These are phyloP conservation scores for Pampusana beccarii DNA, from an alignment of 2,113 vertebrate genomes.

Conservation along the genomic window DNA sequence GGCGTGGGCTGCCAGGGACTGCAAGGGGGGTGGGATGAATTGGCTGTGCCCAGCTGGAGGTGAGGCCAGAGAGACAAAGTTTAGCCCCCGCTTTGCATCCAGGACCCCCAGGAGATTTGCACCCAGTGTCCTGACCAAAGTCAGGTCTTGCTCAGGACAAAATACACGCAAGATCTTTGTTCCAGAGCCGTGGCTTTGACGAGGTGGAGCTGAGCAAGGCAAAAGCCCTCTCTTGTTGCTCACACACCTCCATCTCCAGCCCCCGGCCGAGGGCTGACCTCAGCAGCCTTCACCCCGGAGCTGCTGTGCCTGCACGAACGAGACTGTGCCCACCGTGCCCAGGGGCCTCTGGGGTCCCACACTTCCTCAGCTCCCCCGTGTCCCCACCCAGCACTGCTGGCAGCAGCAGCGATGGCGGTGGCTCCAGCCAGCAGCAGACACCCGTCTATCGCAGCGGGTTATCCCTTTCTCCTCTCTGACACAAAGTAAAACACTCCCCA, in stretches of 20 bases:
- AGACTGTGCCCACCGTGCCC: background rate
- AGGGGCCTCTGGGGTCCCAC: background rate
- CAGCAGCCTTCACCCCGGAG: background rate
- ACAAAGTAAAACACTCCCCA: background rate
- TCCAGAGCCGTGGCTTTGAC: background rate
- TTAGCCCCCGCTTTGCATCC: background rate
- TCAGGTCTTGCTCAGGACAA: background rate
- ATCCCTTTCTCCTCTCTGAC: constrained; percentile 10
- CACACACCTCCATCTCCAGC: background rate
- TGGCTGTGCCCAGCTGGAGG: background rate
- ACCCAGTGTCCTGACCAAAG: rapidly evolving
- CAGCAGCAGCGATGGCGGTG: rapidly evolving
- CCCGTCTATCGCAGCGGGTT: background rate
- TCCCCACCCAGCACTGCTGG: background rate
- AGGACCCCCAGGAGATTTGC: background rate
- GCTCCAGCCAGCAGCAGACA: background rate
- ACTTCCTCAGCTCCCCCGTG: background rate
- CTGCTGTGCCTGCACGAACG: background rate
- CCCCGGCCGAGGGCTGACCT: background rate
- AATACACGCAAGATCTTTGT: background rate
- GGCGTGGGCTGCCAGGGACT: background rate
- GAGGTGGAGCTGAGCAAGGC: background rate
- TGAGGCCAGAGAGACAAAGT: background rate
- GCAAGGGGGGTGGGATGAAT: background rate
- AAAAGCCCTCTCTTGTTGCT: background rate